Percentiles rank a stretch among this genome's conserved stretches.
These are phyloP conservation scores for Caenorhabditis inopinata DNA, from an alignment of 1,140 invertebrate species.

Conservation along the genomic window DNA sequence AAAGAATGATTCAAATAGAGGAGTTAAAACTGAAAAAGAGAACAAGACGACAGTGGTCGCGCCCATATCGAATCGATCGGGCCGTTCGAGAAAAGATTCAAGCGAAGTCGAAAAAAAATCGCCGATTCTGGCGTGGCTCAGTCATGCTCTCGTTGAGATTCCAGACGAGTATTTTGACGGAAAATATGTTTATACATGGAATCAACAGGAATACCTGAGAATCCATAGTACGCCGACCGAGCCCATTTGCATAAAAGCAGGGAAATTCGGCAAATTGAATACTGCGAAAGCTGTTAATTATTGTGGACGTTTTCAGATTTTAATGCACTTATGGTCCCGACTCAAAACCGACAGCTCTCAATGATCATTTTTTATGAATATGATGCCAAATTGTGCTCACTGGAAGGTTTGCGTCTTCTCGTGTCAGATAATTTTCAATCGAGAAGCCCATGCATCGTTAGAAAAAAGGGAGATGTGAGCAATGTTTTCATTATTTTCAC, in stretches of 20 bases:
- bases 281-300: neutral
- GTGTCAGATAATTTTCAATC: neutral
- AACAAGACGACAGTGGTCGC: neutral
- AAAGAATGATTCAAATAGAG: neutral
- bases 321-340: neutral
- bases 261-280: neutral
- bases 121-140: neutral
- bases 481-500: neutral
- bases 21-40: neutral
- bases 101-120: neutral
- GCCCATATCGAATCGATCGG: neutral
- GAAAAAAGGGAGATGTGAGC: neutral
- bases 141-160: neutral
- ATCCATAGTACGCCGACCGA: neutral
- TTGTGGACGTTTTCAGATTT: neutral
- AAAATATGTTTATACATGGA: neutral
- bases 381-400: neutral
- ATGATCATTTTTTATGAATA: conserved; percentile 5
- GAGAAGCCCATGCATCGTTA: neutral
- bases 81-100: neutral
- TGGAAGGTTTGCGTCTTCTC: neutral
- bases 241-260: neutral
- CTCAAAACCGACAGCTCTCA: neutral
- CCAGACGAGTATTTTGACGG: conserved; percentile 11
- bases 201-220: neutral